Base-by-base conservation (phyloP, 2,113 vertebrate species). In the Rostratula benghalensis region DNA sequence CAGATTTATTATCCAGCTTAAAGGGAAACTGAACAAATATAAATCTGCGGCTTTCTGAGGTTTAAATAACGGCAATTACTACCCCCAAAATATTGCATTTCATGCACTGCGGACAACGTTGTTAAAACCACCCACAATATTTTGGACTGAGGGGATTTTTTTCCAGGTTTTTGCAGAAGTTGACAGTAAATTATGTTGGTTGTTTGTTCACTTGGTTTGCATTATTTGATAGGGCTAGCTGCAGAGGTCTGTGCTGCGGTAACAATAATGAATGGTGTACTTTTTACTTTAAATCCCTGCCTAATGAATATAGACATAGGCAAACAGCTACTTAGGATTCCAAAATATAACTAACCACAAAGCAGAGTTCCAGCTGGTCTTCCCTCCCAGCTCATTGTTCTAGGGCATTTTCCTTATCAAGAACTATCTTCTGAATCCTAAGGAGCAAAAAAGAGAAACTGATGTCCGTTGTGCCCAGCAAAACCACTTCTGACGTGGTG, bases 291-390 rank as follows among this genome's bases (percentile, higher is more conserved):
- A 96, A 93, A 96, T 84, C 83, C 90, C 85, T 93, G 82, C 61
- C 87, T 96, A 97, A 97, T 94, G 95, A 95, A 96, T 97, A 98
- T 83, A 96, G 96, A 97, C 96, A 83, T 68, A 94, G 75, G 71
- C 91, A 93, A 94, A 85, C 91, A 94, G 92, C 85, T 97, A 82
- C 63, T 96, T 82, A 83, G 67, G 60, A 92, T 96, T 94, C 87
- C 82, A 94, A 94, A 95, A 93, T 90, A 91, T 87, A 96, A 88
- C 79, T 92, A 96, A 95, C 82, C 74, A 89, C 84, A 88, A 89
- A 80, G 60, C 90, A 95, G 87, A 87, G 51, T 83, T 95, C 85
- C 92, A 91, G 87, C 79, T 94, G 90, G 25, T 94, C 46, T 79
- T 83, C 23, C 75, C 61, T 97, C 54, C 65, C 39, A 46, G 21